phyloP scores from a whole-genome alignment of 2,888 invertebrate genomes.

The Eueremaeus valkanovi region DNA sequence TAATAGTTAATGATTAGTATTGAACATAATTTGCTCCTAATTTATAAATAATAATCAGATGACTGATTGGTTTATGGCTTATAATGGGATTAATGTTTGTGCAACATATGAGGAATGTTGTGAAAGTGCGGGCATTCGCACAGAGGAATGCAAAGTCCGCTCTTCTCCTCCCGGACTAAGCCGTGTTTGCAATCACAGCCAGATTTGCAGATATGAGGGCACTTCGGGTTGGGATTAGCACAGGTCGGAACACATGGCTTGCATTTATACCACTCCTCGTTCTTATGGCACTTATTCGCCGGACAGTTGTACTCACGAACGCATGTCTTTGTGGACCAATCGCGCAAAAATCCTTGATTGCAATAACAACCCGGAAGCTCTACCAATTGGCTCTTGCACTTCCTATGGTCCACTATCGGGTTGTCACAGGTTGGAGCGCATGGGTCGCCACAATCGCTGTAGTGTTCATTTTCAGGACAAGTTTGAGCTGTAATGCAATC shows the following conservation, averaged over 20 bases:
- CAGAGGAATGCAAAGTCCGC: background rate
- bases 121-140: slow-evolving; percentile 14
- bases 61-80: background rate
- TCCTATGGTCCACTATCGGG: background rate
- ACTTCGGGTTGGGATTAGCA: background rate
- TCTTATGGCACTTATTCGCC: background rate
- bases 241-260: slow-evolving; percentile 10
- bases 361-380: background rate
- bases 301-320: background rate
- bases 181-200: slow-evolving; percentile 18
- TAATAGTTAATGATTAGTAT: background rate
- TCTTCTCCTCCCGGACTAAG: background rate
- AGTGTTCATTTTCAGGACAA: slow-evolving; percentile 25
- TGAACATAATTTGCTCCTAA: background rate
- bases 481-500: background rate
- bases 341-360: slow-evolving; percentile 13
- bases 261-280: background rate
- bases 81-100: too few species aligned
- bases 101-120: too few species aligned
- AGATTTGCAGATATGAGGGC: background rate
- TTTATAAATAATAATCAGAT: background rate
- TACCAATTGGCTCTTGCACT: background rate
- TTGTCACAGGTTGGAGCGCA: slow-evolving; percentile 4
- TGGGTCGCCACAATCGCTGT: background rate
- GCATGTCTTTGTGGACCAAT: background rate